Base-by-base conservation (phyloP, 2,113 vertebrate species). In the Eudyptes chrysolophus region DNA sequence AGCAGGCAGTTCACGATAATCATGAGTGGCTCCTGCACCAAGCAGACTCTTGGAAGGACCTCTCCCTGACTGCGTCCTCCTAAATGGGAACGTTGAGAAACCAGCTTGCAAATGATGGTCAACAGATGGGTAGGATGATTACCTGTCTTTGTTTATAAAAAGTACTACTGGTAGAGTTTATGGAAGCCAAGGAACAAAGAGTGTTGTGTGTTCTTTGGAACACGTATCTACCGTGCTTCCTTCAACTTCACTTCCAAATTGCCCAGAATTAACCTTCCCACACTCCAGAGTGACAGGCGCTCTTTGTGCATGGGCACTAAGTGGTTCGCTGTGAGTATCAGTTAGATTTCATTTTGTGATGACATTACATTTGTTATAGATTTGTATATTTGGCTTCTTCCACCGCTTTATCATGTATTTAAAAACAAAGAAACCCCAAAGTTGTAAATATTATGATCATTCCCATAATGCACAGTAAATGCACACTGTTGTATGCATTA, bases 211-310 rank as follows among this genome's bases (percentile, higher is more conserved):
- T 27, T 64, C n/a, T 86, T 86, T 46, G 38, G 30, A 79, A 55
- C 6, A 30, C 0, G 0, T 16, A 79, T 46, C 26, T 72, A 49
- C 22, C 58, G 16, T 34, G 8, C 9, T 55, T 51, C n/a, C 17
- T 80, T 46, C 61, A 70, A 86, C 1, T 0, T 76, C 46, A 36
- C 19, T 36, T 19, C 25, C 22, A 48, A 57, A 68, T 36, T 26
- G 21, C 22, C 19, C 34, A 46, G 52, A 71, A 71, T 58, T n/a
- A 58, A 26, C 26, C 34, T 13, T 71, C 36, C 9, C 32, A 61
- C 12, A 34, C 11, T 46, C 18, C 66, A 80, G 10, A 71, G 7
- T n/a, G 29, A 70, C 1, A 1, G 34, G 15, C 5, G 8, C 7
- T n/a, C 52, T 36, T 40, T n/a, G 8, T 42, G 26, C 17, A 42